These are phyloP conservation scores for Vulpes lagopus DNA, from an alignment of 2,113 vertebrate species.

Conservation along the genomic window DNA sequence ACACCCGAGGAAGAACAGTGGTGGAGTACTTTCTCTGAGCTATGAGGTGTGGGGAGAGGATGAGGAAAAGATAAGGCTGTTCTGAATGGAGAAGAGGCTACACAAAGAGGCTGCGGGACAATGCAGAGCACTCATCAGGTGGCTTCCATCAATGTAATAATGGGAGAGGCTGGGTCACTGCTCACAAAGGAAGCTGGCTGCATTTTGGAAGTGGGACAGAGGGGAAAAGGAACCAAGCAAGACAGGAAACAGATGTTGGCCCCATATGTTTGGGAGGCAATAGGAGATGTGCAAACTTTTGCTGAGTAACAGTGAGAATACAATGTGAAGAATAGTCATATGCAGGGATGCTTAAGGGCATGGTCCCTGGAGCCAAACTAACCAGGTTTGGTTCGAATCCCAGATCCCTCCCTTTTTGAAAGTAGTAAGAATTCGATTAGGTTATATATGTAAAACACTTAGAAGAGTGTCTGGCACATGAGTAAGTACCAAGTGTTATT, in stretches of 20 bases:
- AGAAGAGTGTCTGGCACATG: not conserved
- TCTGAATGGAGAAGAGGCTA: not conserved
- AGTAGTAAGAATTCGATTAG: not conserved
- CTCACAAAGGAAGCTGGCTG: not conserved
- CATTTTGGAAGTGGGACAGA: not conserved
- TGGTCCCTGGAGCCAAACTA: not conserved
- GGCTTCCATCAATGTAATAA: not conserved
- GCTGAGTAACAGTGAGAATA: not conserved
- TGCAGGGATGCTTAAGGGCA: not conserved
- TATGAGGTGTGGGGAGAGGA: not conserved
- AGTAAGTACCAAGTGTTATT: not conserved
- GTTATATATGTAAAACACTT: not conserved
- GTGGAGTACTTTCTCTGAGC: not conserved
- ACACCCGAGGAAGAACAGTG: not conserved
- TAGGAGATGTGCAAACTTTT: not conserved
- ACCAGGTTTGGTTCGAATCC: not conserved
- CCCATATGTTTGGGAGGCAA: not conserved
- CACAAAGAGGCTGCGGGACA: not conserved
- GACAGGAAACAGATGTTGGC: not conserved
- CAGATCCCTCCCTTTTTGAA: not conserved
- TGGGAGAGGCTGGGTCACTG: rapidly evolving
- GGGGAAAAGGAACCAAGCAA: not conserved
- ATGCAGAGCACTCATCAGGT: not conserved
- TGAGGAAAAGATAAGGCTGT: not conserved
- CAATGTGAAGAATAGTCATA: rapidly evolving